Base-by-base conservation (phyloP, 1,140 invertebrate genomes). In the Drosophila miranda region DNA sequence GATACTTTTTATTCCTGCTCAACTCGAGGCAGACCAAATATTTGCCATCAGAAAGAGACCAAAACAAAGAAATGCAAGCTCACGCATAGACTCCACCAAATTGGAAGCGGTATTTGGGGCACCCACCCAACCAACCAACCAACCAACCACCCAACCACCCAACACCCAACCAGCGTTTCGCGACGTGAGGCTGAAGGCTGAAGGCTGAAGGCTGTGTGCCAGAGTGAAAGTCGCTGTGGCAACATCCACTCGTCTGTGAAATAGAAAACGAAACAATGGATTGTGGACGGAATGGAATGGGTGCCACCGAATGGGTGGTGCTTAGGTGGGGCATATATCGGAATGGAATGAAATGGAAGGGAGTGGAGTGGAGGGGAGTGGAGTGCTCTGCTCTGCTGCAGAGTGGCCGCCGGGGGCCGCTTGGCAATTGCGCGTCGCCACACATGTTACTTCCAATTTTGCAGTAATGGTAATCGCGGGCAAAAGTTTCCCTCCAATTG, bases 371-470 rank as follows among this genome's bases (percentile, higher is more conserved):
- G 30, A 34, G 8, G 11, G 0, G 30, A 11, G 34, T 5, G 1
- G 34, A 5, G 34, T 38, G 9, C 7, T 8, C 2, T 30, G 28
- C 11, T 38, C 3, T 38, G 34, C 11, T 38, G 34, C 34, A 38
- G 59, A 75, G 74, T 64, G 66, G 69, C 60, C 79, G 75, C 78
- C 79, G 56, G 78, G 61, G 79, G 80, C 57, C 59, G 67, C 54
- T 75, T 52, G 52, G 51, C 75, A 82, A 75, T 75, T 70, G 79
- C 60, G 62, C 75, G 58, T 59, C 70, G 73, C 68, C 71, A 80
- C 81, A 84, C 81, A 86, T 86, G 81, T 86, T 86, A 77, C 81
- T 86, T 77, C 81, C 81, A 86, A 81, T 77, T 84, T 77, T 81
- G 34, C 50, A 62, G 72, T 86, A 86, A 86, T 86, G 67, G 80